A percentile compares a stretch with the other conserved stretches of the same genome.
Conservation (phyloP, 2,888 invertebrate genomes). For the Tetragnatha montana region DNA sequence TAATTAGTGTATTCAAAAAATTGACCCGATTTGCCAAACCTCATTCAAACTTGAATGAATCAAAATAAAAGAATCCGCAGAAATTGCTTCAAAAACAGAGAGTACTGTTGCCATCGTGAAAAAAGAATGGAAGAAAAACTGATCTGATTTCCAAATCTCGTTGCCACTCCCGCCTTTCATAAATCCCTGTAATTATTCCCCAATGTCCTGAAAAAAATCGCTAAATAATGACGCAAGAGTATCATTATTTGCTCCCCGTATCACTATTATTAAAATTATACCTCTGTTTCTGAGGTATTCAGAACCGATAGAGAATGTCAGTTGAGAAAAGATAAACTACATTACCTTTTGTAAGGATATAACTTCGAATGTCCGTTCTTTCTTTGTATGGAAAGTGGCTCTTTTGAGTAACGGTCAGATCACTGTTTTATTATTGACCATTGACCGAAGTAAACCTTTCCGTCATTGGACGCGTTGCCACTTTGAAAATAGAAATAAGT, state of each 20-base stretch:
- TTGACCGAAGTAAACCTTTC: background rate
- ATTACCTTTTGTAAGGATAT: background rate
- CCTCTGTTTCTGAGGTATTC: constrained; percentile 1
- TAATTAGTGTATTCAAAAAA: no score
- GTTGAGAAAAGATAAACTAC: background rate
- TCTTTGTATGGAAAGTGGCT: background rate
- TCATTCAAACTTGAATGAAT: no score
- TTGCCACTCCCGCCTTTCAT: constrained; percentile 46
- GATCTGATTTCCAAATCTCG: constrained; percentile 41
- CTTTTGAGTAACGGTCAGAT: constrained; percentile 9
- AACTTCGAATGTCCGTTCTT: background rate
- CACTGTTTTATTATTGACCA: background rate
- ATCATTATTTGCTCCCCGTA: constrained; percentile 26
- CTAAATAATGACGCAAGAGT: constrained; percentile 29
- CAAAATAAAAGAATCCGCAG: no score
- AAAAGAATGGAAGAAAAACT: constrained; percentile 22
- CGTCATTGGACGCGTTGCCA: constrained; percentile 7
- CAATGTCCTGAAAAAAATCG: constrained; percentile 7
- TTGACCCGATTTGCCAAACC: no score
- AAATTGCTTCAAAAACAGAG: no score
- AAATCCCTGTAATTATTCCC: constrained; percentile 41
- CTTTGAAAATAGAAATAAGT: background rate
- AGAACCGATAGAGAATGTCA: background rate
- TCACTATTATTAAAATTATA: constrained; percentile 34
- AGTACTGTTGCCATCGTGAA: background rate